Base-by-base conservation (phyloP, 1,140 invertebrate species). In the Drosophila ficusphila region DNA sequence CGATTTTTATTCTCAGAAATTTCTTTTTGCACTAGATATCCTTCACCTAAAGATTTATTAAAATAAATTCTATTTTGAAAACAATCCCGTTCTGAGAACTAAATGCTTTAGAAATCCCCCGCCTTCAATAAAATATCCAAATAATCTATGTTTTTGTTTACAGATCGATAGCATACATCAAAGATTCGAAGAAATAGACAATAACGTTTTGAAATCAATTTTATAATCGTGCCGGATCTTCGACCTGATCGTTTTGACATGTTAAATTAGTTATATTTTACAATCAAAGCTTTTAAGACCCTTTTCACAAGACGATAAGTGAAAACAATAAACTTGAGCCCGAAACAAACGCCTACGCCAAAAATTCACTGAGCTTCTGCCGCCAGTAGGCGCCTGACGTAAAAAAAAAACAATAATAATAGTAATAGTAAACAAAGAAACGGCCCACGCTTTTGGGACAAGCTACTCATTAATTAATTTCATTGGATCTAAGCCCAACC, bases 391-490 rank as follows among this genome's bases (percentile, higher is more conserved):
- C 16, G 11, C 41, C 19, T 21, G 21, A n/a, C 21, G 9, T n/a
- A 9, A 7, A 7, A 25, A 18, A 48, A 56, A 23, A 16, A 23
- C 19, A 33, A 33, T 33, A 1, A 49, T 31, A 14, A 51, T 27
- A 60, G 18, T 18, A 41, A 21, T 34, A 61, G 34, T 61, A 60
- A 61, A 16, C 39, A 61, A 64, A 38, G 11, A 46, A 27, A 29
- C 39, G 3, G 9, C 64, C 64, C 64, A 68, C 64, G 64, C 62
- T 27, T 49, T 12, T 23, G 27, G 34, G 44, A n/a, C 19, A 48
- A 25, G 33, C 41, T 25, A 67, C 31, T 67, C 34, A 67, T 67
- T 81, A 81, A 82, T 83, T 82, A 77, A 77, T 83, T 83, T 83
- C 57, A 82, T 83, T 82, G 78, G 76, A 73, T 82, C 56, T 54